Percentiles rank a stretch among this genome's conserved stretches.
Conservation (phyloP, 2,888 invertebrate genomes). For the Microdon myrmicae region DNA sequence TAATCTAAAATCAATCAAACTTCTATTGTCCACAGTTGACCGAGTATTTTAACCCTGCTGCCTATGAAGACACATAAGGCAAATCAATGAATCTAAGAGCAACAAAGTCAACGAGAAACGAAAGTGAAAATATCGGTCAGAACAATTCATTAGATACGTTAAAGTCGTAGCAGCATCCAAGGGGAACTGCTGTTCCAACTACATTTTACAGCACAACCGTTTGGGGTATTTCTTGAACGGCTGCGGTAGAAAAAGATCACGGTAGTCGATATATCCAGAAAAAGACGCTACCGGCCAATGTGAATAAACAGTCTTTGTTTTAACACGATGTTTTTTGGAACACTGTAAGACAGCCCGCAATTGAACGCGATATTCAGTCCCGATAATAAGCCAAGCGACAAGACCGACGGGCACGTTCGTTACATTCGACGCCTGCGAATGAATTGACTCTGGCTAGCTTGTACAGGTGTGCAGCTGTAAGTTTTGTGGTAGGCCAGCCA, state of each 20-base stretch:
- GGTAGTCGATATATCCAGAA: too few relatives aligned
- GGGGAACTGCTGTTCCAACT: conserved; percentile 6
- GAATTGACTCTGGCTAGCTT: conserved; percentile 33
- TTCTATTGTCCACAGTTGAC: too few relatives aligned
- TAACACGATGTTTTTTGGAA: conserved; percentile 9
- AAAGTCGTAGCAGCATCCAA: background rate
- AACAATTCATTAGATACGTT: conserved; percentile 9
- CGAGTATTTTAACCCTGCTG: too few relatives aligned
- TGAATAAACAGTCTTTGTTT: too few relatives aligned
- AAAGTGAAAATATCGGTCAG: conserved; percentile 28
- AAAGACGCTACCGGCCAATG: too few relatives aligned
- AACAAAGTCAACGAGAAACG: conserved; percentile 17
- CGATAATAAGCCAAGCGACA: conserved; percentile 4
- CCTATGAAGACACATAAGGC: too few relatives aligned
- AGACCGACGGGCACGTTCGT: conserved; percentile 30
- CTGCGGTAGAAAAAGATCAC: too few relatives aligned
- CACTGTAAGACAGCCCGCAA: conserved; percentile 2
- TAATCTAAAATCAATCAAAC: too few relatives aligned
- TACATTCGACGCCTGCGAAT: conserved; percentile 37
- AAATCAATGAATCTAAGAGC: too few relatives aligned
- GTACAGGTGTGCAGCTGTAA: conserved; percentile 34
- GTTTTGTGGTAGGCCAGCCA: conserved; percentile 10
- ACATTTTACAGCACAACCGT: too few relatives aligned
- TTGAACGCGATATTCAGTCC: background rate
- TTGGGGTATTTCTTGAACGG: too few relatives aligned